Evolutionary conservation across 2,888 invertebrate genomes (phyloP), one percentile per base, ranked within the genome.

Genomic region (Drosophila meridionalis): DNA sequence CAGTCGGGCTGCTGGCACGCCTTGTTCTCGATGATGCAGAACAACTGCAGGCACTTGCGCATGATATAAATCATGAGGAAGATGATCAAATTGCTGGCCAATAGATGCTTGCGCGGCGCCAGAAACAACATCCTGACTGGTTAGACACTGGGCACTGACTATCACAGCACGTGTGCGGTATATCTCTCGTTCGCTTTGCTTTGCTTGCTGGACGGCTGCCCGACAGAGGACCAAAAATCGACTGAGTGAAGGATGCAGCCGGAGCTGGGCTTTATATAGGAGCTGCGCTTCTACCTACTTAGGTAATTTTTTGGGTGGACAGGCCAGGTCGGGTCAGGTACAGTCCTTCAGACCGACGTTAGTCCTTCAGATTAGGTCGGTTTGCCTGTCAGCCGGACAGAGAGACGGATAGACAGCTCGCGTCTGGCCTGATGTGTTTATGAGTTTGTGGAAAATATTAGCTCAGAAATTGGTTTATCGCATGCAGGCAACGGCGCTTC

Each of bases 21-120:
- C 69, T 83, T 82, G 43, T 83, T 78, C 78, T 91, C 91, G 53
- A 91, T 88, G 26, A 88, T 80, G 74, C 91, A 91, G 65, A 91
- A 92, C 38, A 90, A 48, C 42, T 84, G 83, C 32, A 91, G 61
- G 36, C 83, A 82, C 71, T 91, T 91, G 30, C 83, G 83, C 73
- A 91, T 76, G n/a, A 91, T 69, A 4, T 83, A 89, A 64, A 91
- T 91, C 67, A 91, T 61, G 20, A 91, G 62, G n/a, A 91, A 69
- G 11, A 88, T 79, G 36, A 91, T 66, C 61, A 91, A 64, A 56
- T 91, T 91, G 79, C 83, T 88, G 56, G 84, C 91, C 48, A 83
- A 80, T 56, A 92, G 73, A 83, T 91, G 90, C 67, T 88, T 91
- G 65, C 91, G 82, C 32, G 82, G 83, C 57, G 85, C 83, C 60